Evolutionary conservation across 2,888 invertebrate species (phyloP).

Genomic region (Stenodera caucasica): DNA sequence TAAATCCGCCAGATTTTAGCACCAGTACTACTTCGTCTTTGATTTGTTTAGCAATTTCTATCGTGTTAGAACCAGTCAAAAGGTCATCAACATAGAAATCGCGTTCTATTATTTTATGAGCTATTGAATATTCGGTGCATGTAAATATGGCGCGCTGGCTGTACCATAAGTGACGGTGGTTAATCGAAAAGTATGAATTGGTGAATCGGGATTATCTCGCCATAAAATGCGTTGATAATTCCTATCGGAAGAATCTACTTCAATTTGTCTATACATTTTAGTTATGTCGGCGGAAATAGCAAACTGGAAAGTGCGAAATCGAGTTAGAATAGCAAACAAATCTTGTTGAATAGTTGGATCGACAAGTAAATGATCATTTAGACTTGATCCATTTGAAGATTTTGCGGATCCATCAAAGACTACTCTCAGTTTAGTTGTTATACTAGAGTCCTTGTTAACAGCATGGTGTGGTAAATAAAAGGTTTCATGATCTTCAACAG

Average conservation of each 20-base stretch:
- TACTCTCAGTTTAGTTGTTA: slow-evolving; percentile 20
- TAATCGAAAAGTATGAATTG: slow-evolving; percentile 19
- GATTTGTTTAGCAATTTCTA: slow-evolving; percentile 9
- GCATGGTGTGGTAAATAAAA: slow-evolving; percentile 24
- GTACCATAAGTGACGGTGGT: slow-evolving; percentile 30
- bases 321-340: slow-evolving; percentile 22
- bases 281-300: slow-evolving; percentile 26
- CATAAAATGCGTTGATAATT: slow-evolving; percentile 28
- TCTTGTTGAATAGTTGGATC: slow-evolving; percentile 26
- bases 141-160: slow-evolving; percentile 24
- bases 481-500: neutral
- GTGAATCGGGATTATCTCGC: slow-evolving; percentile 9
- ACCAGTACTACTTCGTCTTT: slow-evolving; percentile 9
- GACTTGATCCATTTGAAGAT: slow-evolving; percentile 13
- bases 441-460: slow-evolving; percentile 17
- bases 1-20: slow-evolving; percentile 14
- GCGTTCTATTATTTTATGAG: too few species aligned
- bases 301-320: slow-evolving; percentile 25
- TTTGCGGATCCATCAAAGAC: slow-evolving; percentile 25
- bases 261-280: slow-evolving; percentile 32
- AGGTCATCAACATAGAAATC: slow-evolving; percentile 29
- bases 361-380: slow-evolving; percentile 21
- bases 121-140: too few species aligned
- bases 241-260: slow-evolving; percentile 18
- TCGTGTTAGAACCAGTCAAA: slow-evolving; percentile 15